Conservation (phyloP, 2,797 vertebrate species). For the Xenentodon cancila region DNA sequence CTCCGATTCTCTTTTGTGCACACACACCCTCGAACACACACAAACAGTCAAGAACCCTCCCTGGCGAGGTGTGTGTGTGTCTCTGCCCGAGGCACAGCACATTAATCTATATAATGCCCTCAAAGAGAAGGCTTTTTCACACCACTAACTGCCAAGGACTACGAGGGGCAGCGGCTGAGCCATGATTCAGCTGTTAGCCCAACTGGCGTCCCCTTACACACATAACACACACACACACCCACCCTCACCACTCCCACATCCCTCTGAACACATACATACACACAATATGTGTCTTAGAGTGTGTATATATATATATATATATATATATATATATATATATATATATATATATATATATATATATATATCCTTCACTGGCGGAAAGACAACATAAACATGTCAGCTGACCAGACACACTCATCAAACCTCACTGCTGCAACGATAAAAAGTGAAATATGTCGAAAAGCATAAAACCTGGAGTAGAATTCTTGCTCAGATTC, state of each 20-base stretch:
- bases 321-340: slow-evolving; percentile 51
- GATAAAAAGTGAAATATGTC: not conserved
- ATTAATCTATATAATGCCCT: slow-evolving; percentile 89
- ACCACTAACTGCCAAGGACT: slow-evolving; percentile 83
- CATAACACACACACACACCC: slow-evolving; percentile 29
- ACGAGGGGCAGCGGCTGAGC: slow-evolving; percentile 80
- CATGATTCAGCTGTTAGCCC: slow-evolving; percentile 84
- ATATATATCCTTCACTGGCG: slow-evolving; percentile 43
- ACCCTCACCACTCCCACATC: slow-evolving; percentile 28
- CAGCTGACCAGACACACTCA: slow-evolving; percentile 39
- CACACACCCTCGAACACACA: slow-evolving; percentile 40
- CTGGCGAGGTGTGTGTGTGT: slow-evolving; percentile 64
- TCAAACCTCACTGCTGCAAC: slow-evolving; percentile 4
- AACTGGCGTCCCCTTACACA: slow-evolving; percentile 72
- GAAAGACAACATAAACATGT: slow-evolving; percentile 41
- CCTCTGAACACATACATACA: slow-evolving; percentile 26
- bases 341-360: slow-evolving; percentile 50
- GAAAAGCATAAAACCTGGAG: slow-evolving; percentile 2
- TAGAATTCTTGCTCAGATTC: not conserved
- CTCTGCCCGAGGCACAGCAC: slow-evolving; percentile 78
- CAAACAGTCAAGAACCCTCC: slow-evolving; percentile 68
- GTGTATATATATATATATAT: slow-evolving; percentile 51
- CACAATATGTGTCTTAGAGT: slow-evolving; percentile 54
- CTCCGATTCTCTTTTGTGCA: slow-evolving; percentile 43
- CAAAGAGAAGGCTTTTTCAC: slow-evolving; percentile 86